Conservation (phyloP, 2,888 invertebrate genomes). For the Sminthurides aquaticus region DNA sequence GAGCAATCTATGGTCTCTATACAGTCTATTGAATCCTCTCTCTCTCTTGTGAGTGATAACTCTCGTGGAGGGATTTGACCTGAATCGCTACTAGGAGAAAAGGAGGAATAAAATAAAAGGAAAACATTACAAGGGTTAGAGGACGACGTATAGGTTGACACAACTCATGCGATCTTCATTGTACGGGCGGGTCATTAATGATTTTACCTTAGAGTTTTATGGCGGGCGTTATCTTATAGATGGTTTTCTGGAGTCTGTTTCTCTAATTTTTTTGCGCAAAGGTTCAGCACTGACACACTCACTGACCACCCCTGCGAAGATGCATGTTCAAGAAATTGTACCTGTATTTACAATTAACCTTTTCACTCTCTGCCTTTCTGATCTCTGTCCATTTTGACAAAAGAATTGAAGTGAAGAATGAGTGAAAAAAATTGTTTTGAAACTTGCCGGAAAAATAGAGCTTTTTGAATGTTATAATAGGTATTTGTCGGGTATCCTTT, state of each 20-base stretch:
- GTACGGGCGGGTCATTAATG: not conserved
- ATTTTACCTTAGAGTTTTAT: not conserved
- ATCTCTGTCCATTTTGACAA: too few relatives aligned
- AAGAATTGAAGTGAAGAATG: not conserved
- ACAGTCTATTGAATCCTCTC: too few relatives aligned
- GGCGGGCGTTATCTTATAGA: not conserved
- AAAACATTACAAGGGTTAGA: slow-evolving; percentile 4
- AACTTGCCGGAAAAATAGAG: too few relatives aligned
- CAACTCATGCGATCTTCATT: not conserved
- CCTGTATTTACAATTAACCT: not conserved
- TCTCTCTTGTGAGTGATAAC: not conserved
- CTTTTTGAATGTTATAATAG: too few relatives aligned
- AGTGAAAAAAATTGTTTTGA: not conserved
- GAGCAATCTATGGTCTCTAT: too few relatives aligned
- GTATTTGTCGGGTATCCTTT: too few relatives aligned
- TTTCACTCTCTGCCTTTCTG: not conserved
- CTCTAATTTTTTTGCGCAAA: not conserved
- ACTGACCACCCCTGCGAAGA: not conserved
- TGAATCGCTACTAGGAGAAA: not conserved
- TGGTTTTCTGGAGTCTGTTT: not conserved
- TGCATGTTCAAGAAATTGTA: too few relatives aligned
- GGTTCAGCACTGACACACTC: not conserved
- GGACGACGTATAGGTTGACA: not conserved
- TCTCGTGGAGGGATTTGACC: not conserved
- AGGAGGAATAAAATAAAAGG: not conserved